Conservation (phyloP, 1,140 invertebrate genomes). For the Ooceraea biroi region DNA sequence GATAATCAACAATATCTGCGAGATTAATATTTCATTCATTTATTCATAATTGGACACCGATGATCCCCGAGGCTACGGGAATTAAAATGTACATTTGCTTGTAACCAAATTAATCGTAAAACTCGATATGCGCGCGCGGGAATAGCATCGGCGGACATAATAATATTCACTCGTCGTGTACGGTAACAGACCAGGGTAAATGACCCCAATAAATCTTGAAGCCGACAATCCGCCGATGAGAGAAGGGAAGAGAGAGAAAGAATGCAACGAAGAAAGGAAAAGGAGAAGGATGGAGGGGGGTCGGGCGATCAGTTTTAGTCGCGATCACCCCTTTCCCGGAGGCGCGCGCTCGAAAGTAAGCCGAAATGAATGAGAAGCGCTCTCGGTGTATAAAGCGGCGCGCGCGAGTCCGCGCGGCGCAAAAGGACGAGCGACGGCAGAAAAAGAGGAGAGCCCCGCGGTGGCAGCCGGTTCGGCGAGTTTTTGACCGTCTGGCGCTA, state of each 20-base stretch:
- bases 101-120: slow-evolving; percentile 45
- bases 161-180: slow-evolving; percentile 4
- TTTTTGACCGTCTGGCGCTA: slow-evolving; percentile 85
- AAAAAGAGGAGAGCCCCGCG: slow-evolving; percentile 53
- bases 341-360: slow-evolving; percentile 65
- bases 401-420: slow-evolving; percentile 40
- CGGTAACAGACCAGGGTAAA: neutral
- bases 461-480: slow-evolving; percentile 82
- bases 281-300: neutral
- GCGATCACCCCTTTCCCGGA: slow-evolving; percentile 7
- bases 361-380: slow-evolving; percentile 76
- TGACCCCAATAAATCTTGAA: slow-evolving; percentile 14
- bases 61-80: slow-evolving; percentile 40
- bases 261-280: no score
- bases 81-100: slow-evolving; percentile 38
- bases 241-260: neutral
- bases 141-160: slow-evolving; percentile 2
- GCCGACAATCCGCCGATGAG: neutral
- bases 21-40: slow-evolving; percentile 42
- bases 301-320: slow-evolving; percentile 7
- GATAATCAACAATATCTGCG: slow-evolving; percentile 35
- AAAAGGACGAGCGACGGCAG: slow-evolving; percentile 54
- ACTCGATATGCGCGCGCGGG: slow-evolving; percentile 14
- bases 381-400: slow-evolving; percentile 64
- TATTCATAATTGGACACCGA: slow-evolving; percentile 17